A percentile compares a stretch with the other conserved stretches of the same genome.
phyloP scores from a whole-genome alignment of 2,797 vertebrate species.

The Chrosomus eos region DNA sequence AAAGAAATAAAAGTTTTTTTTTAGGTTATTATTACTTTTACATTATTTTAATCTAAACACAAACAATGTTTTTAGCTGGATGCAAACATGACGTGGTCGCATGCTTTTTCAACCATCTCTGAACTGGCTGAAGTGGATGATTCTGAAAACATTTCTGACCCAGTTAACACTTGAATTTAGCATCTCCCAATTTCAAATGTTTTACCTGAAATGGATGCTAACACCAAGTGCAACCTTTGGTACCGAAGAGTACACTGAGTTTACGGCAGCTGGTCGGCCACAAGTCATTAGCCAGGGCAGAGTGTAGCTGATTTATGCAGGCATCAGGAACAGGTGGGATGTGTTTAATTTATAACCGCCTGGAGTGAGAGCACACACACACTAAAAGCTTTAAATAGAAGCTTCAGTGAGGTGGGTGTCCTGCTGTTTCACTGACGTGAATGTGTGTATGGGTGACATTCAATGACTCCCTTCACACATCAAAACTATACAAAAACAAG shows the following conservation, averaged over 20 bases:
- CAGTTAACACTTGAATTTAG: background rate
- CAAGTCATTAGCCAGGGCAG: constrained; percentile 34
- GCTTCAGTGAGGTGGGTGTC: constrained; percentile 35
- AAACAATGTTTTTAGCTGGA: background rate
- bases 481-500: background rate
- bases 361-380: constrained; percentile 30
- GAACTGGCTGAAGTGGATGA: background rate
- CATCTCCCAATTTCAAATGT: background rate
- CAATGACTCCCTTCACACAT: background rate
- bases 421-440: constrained; percentile 6
- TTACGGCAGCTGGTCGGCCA: constrained; percentile 20
- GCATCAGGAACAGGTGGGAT: constrained; percentile 64
- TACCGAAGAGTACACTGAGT: background rate
- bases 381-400: constrained; percentile 52
- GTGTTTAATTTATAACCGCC: constrained; percentile 59
- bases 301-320: constrained; percentile 52
- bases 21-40: background rate
- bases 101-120: background rate
- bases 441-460: constrained; percentile 14
- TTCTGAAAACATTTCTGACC: background rate
- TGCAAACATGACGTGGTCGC: background rate
- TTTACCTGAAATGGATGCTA: background rate
- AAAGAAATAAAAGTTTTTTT: background rate
- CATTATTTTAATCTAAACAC: background rate
- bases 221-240: background rate